Conservation (phyloP, 1,140 invertebrate species). For the Harpegnathos saltator region DNA sequence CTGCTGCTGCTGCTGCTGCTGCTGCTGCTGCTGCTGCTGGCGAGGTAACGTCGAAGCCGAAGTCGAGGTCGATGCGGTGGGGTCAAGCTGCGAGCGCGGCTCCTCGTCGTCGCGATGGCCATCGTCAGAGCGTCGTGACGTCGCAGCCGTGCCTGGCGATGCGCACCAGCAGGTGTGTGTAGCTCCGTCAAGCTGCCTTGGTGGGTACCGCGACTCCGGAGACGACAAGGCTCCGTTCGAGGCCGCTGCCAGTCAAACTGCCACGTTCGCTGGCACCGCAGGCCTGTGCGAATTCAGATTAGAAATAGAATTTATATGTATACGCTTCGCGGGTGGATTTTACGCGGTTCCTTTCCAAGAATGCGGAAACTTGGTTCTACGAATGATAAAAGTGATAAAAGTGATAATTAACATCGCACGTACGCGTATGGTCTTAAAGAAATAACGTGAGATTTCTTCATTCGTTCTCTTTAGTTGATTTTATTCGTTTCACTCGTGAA, state of each 20-base stretch:
- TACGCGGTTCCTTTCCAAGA: no score
- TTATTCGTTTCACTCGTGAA: no score
- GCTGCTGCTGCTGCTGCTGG: conserved; percentile 47
- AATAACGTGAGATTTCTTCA: no score
- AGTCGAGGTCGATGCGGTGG: conserved; percentile 75
- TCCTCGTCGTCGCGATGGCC: conserved; percentile 76
- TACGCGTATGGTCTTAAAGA: no score
- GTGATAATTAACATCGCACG: no score
- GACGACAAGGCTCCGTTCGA: conserved; percentile 85
- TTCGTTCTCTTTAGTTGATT: no score
- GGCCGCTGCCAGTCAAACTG: conserved; percentile 81
- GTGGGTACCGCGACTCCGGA: conserved; percentile 86
- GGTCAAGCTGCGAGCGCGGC: conserved; percentile 84
- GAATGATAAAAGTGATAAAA: no score
- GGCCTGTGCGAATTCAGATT: conserved; percentile 72
- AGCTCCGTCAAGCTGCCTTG: conserved; percentile 86
- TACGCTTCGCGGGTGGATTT: no score
- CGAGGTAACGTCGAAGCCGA: conserved; percentile 76
- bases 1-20: conserved; percentile 45
- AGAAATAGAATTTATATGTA: no score
- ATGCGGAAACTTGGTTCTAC: no score
- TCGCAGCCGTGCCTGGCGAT: conserved; percentile 84
- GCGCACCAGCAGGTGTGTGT: conserved; percentile 85
- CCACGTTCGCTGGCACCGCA: conserved; percentile 82
- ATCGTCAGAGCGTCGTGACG: conserved; percentile 85